Base-by-base conservation (phyloP, 2,888 invertebrate species). In the Choreutis nemorana region DNA sequence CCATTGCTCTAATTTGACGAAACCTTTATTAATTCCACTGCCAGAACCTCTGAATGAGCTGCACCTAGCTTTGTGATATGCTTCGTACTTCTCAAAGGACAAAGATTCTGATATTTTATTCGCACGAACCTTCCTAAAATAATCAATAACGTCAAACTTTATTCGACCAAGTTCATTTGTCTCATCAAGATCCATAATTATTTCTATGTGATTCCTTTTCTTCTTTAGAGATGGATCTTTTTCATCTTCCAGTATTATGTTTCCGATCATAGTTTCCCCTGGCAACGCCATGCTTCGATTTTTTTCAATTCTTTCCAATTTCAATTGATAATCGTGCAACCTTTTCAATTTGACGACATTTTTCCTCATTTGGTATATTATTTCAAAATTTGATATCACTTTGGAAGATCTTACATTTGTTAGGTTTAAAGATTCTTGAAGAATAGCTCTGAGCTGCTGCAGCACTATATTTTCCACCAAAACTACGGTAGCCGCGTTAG, bases 381-480 rank as follows among this genome's bases (percentile, higher is more conserved):
- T 82, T 44, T 94, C 91, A n/a, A 70, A 78, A 36, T 79, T 75
- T 2, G 60, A 46, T 33, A 71, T 72, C 0, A 81, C 66, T 34
- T 87, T 87, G 26, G 84, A 81, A 3, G 81, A 82, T 39, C 90
- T 81, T 32, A 81, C 71, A 33, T 81, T 81, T 0, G 89, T 86
- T 23, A 87, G 79, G 43, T 88, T 84, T 8, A 83, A 77, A 1
- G 91, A 90, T 59, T 90, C 89, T 42, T 84, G 83, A n/a, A 94
- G 70, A 57, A 95, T 85, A 1, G 83, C 81, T 36, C 86, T 82
- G 43, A 95, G 80, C 63, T 96, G 94, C 42, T 90, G 88, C 29
- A 90, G 81, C 0, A 94, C 87, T 31, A 95, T 87, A 38, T 85
- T 87, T 67, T 96, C 94, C 0, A 96, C 87, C 26, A 95, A 67